These are phyloP conservation scores for Peromyscus maniculatus DNA, from an alignment of 2,113 vertebrate genomes.

Conservation along the genomic window DNA sequence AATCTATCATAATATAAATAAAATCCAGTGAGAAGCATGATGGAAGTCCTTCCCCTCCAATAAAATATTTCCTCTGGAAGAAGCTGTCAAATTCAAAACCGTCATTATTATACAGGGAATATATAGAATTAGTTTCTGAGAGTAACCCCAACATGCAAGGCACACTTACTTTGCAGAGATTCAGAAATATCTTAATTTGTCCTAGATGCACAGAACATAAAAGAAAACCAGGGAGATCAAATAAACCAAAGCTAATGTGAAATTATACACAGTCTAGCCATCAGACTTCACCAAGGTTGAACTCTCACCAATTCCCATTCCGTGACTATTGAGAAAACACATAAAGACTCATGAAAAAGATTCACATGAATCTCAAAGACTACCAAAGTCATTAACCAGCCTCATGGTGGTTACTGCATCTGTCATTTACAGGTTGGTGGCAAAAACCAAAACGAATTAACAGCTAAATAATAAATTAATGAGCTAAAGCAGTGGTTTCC, in stretches of 20 bases:
- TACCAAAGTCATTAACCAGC: background rate
- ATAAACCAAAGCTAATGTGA: slow-evolving; percentile 55
- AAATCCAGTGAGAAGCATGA: slow-evolving; percentile 16
- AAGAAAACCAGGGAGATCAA: slow-evolving; percentile 57
- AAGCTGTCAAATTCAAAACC: slow-evolving; percentile 28
- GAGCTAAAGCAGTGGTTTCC: background rate
- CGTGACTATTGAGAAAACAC: slow-evolving; percentile 57
- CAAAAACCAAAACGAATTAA: slow-evolving; percentile 55
- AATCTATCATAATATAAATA: slow-evolving; percentile 22
- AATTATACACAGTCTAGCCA: slow-evolving; percentile 30
- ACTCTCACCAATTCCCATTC: slow-evolving; percentile 39
- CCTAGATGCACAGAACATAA: slow-evolving; percentile 1
- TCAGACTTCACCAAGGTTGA: slow-evolving; percentile 37
- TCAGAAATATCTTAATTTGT: background rate
- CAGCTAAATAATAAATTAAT: slow-evolving; percentile 43
- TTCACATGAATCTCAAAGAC: slow-evolving; percentile 42
- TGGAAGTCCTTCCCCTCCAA: background rate
- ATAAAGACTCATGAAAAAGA: too few relatives aligned
- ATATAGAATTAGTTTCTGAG: slow-evolving; percentile 1
- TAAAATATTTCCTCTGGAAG: background rate
- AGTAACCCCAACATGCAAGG: background rate
- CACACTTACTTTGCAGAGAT: slow-evolving; percentile 36
- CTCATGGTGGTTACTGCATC: background rate
- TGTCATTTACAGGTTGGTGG: background rate
- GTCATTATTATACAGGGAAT: background rate